phyloP scores from a whole-genome alignment of 2,888 invertebrate genomes.

The Allolobophora icterica region DNA sequence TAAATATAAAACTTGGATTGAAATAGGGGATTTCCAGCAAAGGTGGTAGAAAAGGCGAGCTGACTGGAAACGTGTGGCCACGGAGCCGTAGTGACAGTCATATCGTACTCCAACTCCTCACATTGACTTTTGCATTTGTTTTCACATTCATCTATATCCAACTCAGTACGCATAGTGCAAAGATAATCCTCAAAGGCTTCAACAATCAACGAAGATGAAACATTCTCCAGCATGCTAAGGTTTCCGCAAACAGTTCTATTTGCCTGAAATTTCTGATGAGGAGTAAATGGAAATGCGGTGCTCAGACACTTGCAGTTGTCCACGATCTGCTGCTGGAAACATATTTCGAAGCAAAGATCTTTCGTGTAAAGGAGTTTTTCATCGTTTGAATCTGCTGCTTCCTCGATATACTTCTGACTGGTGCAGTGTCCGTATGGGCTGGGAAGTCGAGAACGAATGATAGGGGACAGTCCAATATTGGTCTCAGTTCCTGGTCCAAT shows the following conservation, averaged over 20 bases:
- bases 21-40: too few species aligned
- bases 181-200: not conserved
- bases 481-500: slow-evolving; percentile 26
- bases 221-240: not conserved
- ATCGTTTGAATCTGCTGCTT: too few species aligned
- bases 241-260: not conserved
- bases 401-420: not conserved
- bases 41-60: not conserved
- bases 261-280: not conserved
- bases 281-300: slow-evolving; percentile 2
- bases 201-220: not conserved
- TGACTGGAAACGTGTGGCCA: slow-evolving; percentile 4
- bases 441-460: not conserved
- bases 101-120: not conserved
- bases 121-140: not conserved
- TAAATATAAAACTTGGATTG: too few species aligned
- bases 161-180: not conserved
- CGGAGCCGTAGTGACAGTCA: not conserved
- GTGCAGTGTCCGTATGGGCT: slow-evolving; percentile 12
- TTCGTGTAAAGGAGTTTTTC: not conserved
- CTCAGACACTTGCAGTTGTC: not conserved
- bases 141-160: not conserved
- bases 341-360: slow-evolving; percentile 15
- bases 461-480: not conserved
- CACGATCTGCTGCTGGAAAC: not conserved